These are phyloP conservation scores for Galagoides demidoff DNA, from an alignment of 2,797 vertebrate species.

Conservation along the genomic window DNA sequence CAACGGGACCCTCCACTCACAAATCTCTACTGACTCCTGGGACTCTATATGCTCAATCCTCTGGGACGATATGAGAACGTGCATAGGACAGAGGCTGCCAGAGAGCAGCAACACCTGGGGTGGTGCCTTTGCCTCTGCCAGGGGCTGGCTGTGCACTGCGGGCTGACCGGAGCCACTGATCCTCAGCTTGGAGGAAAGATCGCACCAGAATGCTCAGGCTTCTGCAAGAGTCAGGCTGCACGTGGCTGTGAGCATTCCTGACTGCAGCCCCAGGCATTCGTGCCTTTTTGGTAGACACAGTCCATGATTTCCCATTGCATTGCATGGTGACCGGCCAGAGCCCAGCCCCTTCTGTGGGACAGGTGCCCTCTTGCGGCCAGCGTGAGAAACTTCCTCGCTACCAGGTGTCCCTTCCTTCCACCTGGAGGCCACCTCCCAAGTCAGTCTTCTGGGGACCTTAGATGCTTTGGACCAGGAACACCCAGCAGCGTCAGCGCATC, in stretches of 20 bases:
- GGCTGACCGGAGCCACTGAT: rapidly evolving
- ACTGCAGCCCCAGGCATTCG: rapidly evolving
- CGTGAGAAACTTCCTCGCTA: neutral
- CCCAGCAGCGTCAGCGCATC: neutral
- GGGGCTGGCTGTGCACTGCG: rapidly evolving
- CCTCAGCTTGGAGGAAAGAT: neutral
- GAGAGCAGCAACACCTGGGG: rapidly evolving
- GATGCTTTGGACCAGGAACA: neutral
- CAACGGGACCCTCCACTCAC: rapidly evolving
- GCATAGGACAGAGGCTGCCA: rapidly evolving
- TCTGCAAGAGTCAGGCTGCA: neutral
- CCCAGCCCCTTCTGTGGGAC: neutral
- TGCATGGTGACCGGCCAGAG: neutral
- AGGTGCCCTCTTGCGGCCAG: neutral
- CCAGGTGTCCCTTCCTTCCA: neutral
- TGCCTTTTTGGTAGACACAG: neutral
- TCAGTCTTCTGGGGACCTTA: neutral
- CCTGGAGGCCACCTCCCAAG: too few relatives aligned
- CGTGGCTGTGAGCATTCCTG: rapidly evolving
- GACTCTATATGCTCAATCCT: rapidly evolving
- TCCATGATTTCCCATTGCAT: too few relatives aligned
- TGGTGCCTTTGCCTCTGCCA: neutral
- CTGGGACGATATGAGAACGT: neutral
- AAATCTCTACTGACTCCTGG: neutral
- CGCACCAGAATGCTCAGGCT: rapidly evolving